Evolutionary conservation across 2,113 vertebrate genomes (phyloP).

Genomic region (Neofelis nebulosa): DNA sequence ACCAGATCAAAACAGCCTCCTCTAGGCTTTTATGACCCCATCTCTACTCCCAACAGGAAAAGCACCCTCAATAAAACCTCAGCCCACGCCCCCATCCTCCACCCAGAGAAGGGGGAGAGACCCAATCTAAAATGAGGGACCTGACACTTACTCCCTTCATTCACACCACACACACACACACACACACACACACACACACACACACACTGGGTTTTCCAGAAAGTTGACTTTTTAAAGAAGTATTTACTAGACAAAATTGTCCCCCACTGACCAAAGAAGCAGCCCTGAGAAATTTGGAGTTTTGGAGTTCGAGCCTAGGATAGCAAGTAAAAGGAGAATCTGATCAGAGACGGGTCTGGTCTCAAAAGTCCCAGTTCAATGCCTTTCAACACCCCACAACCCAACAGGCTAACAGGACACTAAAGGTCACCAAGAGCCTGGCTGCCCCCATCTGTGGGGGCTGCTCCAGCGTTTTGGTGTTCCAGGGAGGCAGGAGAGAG

Average conservation of each 20-base stretch:
- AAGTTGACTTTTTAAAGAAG: constrained; percentile 7
- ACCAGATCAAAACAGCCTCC: constrained; percentile 82
- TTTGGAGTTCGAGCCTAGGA: background rate
- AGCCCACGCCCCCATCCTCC: constrained; percentile 43
- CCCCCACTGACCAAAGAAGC: background rate
- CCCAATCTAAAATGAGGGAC: constrained; percentile 41
- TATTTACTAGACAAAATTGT: background rate
- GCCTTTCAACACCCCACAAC: background rate
- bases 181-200: background rate
- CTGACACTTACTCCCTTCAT: constrained; percentile 32
- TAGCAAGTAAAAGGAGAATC: background rate
- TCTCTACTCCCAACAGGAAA: constrained; percentile 74
- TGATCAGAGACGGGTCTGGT: background rate
- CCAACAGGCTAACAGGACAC: constrained; percentile 1
- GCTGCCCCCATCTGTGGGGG: background rate
- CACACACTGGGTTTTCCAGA: background rate
- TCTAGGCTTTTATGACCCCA: constrained; percentile 80
- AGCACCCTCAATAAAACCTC: constrained; percentile 80
- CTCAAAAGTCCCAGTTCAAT: background rate
- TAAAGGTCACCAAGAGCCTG: background rate
- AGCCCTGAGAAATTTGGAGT: background rate
- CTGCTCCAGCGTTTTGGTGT: background rate
- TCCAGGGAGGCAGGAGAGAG: constrained; percentile 10
- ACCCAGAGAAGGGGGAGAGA: background rate
- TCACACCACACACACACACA: constrained; percentile 13